Conservation (phyloP, 2,888 invertebrate species). For the Lasius fuliginosus region DNA sequence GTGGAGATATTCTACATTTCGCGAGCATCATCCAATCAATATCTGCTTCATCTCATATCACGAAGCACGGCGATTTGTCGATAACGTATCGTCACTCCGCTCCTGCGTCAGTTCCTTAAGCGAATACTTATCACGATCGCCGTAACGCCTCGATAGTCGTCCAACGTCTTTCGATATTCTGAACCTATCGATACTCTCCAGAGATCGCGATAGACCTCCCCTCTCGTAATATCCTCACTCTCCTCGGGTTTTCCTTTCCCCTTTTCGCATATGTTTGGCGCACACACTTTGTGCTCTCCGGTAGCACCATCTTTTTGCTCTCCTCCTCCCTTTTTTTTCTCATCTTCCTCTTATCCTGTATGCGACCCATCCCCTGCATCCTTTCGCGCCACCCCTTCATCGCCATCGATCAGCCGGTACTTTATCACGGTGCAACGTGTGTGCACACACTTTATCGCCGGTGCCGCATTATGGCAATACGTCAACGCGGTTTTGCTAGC, state of each 20-base stretch:
- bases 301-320: background rate
- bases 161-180: constrained; percentile 14
- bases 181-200: constrained; percentile 38
- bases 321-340: constrained; percentile 21
- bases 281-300: constrained; percentile 7
- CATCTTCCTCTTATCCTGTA: constrained; percentile 57
- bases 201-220: constrained; percentile 48
- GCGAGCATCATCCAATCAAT: constrained; percentile 4
- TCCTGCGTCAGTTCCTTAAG: constrained; percentile 3
- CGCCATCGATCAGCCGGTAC: constrained; percentile 75
- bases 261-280: constrained; percentile 36
- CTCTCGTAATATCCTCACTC: constrained; percentile 19
- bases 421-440: constrained; percentile 75
- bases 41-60: background rate
- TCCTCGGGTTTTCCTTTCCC: constrained; percentile 18
- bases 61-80: constrained; percentile 17
- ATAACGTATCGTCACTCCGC: constrained; percentile 23
- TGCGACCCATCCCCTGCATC: constrained; percentile 51
- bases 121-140: constrained; percentile 41
- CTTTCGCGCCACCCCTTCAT: constrained; percentile 61
- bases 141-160: constrained; percentile 31
- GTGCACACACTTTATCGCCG: constrained; percentile 73
- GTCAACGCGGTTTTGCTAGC: constrained; percentile 80
- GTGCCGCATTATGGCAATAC: constrained; percentile 79
- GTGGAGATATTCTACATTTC: background rate